Evolutionary conservation across 2,888 invertebrate genomes (phyloP).

Genomic region (Nasonovia ribisnigri): DNA sequence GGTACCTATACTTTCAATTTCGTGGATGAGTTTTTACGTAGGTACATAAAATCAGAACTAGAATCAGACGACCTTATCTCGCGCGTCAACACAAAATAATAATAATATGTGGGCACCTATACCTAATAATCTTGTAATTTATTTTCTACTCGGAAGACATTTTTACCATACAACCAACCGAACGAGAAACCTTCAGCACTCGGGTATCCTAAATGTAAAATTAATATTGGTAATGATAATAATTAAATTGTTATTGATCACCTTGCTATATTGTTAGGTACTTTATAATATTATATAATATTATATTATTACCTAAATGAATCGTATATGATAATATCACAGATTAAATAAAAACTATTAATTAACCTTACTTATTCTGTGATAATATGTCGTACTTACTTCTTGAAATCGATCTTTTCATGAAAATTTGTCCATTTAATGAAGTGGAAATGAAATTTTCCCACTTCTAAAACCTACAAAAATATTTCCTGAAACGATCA

Average conservation of each 20-base stretch:
- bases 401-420: neutral
- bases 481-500: neutral
- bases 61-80: neutral
- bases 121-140: neutral
- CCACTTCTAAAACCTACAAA: neutral
- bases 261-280: neutral
- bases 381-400: neutral
- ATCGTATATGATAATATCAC: no score
- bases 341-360: no score
- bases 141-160: neutral
- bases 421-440: neutral
- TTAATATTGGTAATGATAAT: neutral
- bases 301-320: neutral
- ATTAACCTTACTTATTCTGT: no score
- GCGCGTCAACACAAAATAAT: neutral
- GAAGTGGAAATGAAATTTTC: neutral
- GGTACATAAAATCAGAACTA: neutral
- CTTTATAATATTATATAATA: neutral
- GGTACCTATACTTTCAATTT: neutral
- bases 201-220: neutral
- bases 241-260: neutral
- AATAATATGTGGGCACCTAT: neutral
- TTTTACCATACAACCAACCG: neutral
- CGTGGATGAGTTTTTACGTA: neutral
- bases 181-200: neutral